Evolutionary conservation across 2,888 invertebrate species (phyloP), one percentile per base, ranked within the genome.

Genomic region (Torymus tubicola): DNA sequence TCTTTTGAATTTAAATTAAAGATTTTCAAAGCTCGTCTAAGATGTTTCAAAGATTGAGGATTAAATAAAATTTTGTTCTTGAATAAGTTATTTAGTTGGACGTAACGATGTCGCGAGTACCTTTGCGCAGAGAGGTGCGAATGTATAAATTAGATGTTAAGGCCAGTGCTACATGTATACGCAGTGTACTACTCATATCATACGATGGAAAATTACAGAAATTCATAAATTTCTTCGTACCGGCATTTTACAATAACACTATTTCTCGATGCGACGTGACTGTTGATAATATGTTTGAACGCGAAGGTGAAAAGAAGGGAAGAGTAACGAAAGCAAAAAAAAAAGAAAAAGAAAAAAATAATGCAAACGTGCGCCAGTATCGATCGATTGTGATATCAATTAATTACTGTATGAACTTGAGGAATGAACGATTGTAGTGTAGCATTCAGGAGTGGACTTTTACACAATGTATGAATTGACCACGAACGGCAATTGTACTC

Each of bases 151-250:
- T 90, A 90, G 89, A 86, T 82, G 87, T 89, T 90, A 90, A 90
- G 90, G 90, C 90, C 90, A 90, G 90, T 90, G 90, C 90, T 90
- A 90, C 88, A 88, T 90, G 90, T 90, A 90, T 90, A 90, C 90
- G 90, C 90, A 90, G 87, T 88, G 88, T 90, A 90, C 87, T 89
- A 89, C 88, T 88, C 90, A 90, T 90, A 90, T 90, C 90, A 89
- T 88, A 89, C 85, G 86, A 87, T 83, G 83, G 72, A 86, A 85
- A 86, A 78, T 78, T 74, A 78, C 68, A 75, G 31, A 82, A 81
- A 77, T 73, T 79, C 72, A 81, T 78, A 78, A 78, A 76, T 69
- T 78, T 76, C 74, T 81, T 82, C 73, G 80, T 79, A 81, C 68
- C 79, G 83, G 72, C 77, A 82, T 83, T 85, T 84, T 79, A 85